Base-by-base conservation (phyloP, 2,888 invertebrate species). In the Coelopa pilipes region DNA sequence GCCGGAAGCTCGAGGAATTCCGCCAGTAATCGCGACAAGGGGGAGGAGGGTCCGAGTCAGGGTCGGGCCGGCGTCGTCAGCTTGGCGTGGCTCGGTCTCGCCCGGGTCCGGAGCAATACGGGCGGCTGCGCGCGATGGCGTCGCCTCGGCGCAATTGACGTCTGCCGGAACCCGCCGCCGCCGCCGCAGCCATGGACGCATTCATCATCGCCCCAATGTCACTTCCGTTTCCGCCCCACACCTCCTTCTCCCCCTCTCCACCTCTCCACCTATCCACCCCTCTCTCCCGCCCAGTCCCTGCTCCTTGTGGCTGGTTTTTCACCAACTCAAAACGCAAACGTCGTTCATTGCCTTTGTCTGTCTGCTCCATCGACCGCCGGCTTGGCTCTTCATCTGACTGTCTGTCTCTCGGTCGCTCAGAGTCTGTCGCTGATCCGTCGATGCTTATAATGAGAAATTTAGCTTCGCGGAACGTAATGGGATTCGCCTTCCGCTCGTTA, bases 371-470 rank as follows among this genome's bases (percentile, higher is more conserved):
- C 24, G 45, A 24, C 4, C 34, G n/a, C 34, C 34, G 12, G 15
- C 12, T 21, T 21, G 34, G 24, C 62, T 13, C 21, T 34, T 62
- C 34, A 62, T n/a, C n/a, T 45, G 5, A 11, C 13, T 15, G 24
- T 62, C 34, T 24, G 17, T 24, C 60, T 9, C 24, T 60, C 19
- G 24, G 34, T 24, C 24, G 24, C 17, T 47, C 59, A 19, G 69
- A n/a, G n/a, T n/a, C n/a, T 53, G 53, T 24, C 46, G 7, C 34
- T 50, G 53, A 21, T 1, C 47, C 46, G 46, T 55, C 46, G 71
- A 63, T 55, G 71, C 71, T 71, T 71, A 71, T 65, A 71, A 71
- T 71, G 57, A 71, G 55, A 71, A 71, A 46, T 65, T 65, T 46
- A 47, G 46, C 46, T 60, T 70, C 34, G 13, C 24, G 21, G 53